These are phyloP conservation scores for Xylophagus ater DNA, from an alignment of 2,888 invertebrate genomes.

Conservation along the genomic window DNA sequence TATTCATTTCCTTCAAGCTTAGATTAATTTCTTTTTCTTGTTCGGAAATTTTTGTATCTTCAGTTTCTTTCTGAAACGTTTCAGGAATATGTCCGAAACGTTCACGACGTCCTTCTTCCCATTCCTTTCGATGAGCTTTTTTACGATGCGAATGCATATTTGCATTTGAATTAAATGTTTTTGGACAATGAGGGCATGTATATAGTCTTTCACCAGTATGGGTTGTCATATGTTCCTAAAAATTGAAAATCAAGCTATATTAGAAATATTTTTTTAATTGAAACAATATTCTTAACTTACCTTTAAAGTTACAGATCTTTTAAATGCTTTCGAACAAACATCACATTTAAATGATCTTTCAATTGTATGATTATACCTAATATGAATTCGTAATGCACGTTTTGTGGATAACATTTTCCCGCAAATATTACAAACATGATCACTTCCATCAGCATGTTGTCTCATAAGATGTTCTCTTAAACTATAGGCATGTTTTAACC, in stretches of 20 bases:
- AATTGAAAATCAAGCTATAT: neutral
- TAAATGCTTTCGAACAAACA: conserved; percentile 17
- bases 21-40: too few relatives aligned
- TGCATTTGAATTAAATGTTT: conserved; percentile 17
- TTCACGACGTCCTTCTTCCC: conserved; percentile 11
- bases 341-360: conserved; percentile 11
- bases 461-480: conserved; percentile 8
- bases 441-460: conserved; percentile 5
- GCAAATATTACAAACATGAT: conserved; percentile 15
- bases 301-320: conserved; percentile 8
- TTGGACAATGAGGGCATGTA: conserved; percentile 17
- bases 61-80: too few relatives aligned
- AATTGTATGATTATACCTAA: conserved; percentile 15
- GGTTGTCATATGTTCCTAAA: conserved; percentile 16
- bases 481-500: conserved; percentile 13
- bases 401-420: conserved; percentile 13
- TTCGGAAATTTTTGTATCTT: too few relatives aligned
- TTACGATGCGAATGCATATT: conserved; percentile 19
- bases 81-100: too few relatives aligned
- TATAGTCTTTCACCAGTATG: conserved; percentile 17
- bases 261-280: neutral
- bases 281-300: conserved; percentile 6
- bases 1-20: too few relatives aligned
- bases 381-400: conserved; percentile 17
- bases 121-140: conserved; percentile 16